Evolutionary conservation across 1,140 invertebrate genomes (phyloP), one percentile per base, ranked within the genome.

Genomic region (Danaus plexippus): DNA sequence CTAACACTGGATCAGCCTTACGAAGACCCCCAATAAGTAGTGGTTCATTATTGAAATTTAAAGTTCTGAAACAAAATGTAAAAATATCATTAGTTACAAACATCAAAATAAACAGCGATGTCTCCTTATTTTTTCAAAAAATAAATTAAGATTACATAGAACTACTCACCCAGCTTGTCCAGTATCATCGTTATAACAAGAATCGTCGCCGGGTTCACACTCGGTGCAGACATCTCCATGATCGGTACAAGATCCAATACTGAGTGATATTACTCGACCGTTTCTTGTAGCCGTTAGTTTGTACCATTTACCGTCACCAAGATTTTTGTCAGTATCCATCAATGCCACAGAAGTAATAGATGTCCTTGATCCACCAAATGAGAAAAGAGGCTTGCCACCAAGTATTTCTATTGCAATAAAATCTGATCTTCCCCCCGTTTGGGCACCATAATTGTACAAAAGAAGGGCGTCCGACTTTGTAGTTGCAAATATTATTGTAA

Each of bases 31-130:
- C 97, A 59, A 98, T 89, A 18, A 94, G 89, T 47, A 98, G 82
- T 0, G 92, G 93, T 73, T 97, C 94, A 62, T 94, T 95, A 84
- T 96, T 96, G 80, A 97, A 97, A 72, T 96, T 97, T n/a, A 97
- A 81, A 0, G 95, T 96, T 54, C 95, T 96, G 88, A 18, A 90
- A 90, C 48, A 61, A 50, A 59, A 53, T 46, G 11, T 48, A 45
- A 47, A 13, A 54, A 55, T 49, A 40, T 53, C 22, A 22, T 46
- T 47, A 15, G 7, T 32, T 5, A 32, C 0, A 32, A 32, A 32
- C 22, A 32, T 32, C 22, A 32, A 32, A 32, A 32, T 32, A 32
- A 32, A 32, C 2, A 32, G 2, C 22, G 4, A 32, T 2, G 1
- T 32, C 5, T 32, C 5, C 7, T 4, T 32, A 32, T 6, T 32